Base-by-base conservation (phyloP, 2,797 vertebrate species). In the Diplodus sargus region DNA sequence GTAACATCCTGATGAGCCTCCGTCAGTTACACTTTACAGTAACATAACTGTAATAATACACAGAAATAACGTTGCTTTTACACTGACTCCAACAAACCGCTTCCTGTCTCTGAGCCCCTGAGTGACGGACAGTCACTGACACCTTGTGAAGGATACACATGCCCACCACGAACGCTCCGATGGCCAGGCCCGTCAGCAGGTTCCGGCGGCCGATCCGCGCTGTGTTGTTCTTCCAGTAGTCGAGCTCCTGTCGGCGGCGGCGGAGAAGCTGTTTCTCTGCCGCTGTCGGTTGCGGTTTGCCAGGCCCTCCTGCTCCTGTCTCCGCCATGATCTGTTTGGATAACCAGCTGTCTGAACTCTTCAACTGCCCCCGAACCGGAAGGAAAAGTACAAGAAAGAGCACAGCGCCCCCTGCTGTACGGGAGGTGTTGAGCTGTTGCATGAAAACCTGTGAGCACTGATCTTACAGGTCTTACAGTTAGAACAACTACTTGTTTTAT, bases 111-210 rank as follows among this genome's bases (percentile, higher is more conserved):
- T 12, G 1, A 49, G 28, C n/a, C 2, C 16, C 9, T 20, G 16
- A 34, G 8, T 48, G 13, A 39, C 56, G 42, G 42, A 14, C 52
- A 25, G 25, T 25, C 25, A 14, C 12, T 1, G 43, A 16, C 23
- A 2, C 22, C 34, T 8, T 1, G 8, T 28, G 8, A 90, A 93
- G 92, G 92, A 93, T 93, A 92, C 92, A 93, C 53, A 93, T 62
- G 16, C 87, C 86, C 48, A 91, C 23, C 51, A 88, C 90, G n/a
- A 93, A 90, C 7, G 84, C 84, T 8, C 92, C 91, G 17, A 93
- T 87, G 0, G 66, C 5, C 62, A 90, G 69, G 18, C 90, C 90
- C 0, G 90, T 93, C 53, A 85, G 0, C 63, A 82, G 72, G 82
- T 92, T 93, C 15, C 90, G n/a, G 16, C 52, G 56, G 23, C 92